Evolutionary conservation across 2,797 vertebrate genomes (phyloP).

Genomic region (Acanthurus lineatus): DNA sequence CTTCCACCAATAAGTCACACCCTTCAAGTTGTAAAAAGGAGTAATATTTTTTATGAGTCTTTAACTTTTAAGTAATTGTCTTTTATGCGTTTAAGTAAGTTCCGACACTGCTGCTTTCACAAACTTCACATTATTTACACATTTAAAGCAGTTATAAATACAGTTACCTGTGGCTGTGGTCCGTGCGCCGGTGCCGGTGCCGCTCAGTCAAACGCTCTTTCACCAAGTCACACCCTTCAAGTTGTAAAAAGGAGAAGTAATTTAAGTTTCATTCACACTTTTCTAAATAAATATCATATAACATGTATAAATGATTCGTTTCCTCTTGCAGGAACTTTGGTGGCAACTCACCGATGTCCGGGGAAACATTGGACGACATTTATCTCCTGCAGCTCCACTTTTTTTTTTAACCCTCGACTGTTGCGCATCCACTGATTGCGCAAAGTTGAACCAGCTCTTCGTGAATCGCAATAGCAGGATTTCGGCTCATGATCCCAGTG

Average conservation of each 20-base stretch:
- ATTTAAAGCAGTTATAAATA: no score
- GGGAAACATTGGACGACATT: background rate
- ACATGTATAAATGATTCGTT: no score
- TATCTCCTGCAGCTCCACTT: background rate
- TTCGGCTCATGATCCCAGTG: no score
- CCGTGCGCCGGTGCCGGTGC: background rate
- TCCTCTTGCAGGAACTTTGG: rapidly evolving
- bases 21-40: background rate
- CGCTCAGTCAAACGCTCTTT: background rate
- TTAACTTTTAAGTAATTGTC: no score
- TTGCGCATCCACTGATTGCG: background rate
- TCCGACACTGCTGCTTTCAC: no score
- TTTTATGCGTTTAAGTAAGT: no score
- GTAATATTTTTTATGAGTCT: no score
- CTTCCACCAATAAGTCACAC: no score
- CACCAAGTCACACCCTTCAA: no score
- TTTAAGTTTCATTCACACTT: background rate
- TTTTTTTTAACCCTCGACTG: constrained; percentile 29
- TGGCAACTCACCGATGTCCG: constrained; percentile 2
- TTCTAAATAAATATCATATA: no score
- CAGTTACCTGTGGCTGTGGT: background rate
- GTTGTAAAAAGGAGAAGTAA: background rate
- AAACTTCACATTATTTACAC: no score
- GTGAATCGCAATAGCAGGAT: background rate
- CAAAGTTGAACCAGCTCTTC: background rate